Conservation (phyloP, 2,888 invertebrate species). For the Rotaria socialis region DNA sequence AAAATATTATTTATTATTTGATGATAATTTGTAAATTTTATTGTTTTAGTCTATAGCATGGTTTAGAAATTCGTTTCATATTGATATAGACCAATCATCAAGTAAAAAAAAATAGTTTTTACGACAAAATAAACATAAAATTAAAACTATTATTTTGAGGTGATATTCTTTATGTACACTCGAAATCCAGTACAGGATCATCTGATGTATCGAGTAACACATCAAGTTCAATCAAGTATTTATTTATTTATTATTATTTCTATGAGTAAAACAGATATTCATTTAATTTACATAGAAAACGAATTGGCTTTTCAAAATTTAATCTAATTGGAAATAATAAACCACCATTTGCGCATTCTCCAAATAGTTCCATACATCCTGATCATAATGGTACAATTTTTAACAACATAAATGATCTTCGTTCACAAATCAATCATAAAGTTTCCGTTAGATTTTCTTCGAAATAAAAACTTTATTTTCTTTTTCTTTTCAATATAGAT, state of each 20-base stretch:
- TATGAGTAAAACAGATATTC: neutral
- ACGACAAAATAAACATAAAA: neutral
- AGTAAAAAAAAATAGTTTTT: neutral
- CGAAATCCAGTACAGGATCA: neutral
- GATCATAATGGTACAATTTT: neutral
- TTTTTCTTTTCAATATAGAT: neutral
- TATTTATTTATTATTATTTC: neutral
- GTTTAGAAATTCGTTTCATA: neutral
- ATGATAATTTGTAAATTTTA: no score
- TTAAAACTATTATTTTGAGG: neutral
- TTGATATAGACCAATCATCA: neutral
- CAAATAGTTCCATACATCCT: neutral
- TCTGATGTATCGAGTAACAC: neutral
- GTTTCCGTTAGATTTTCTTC: neutral
- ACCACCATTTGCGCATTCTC: conserved; percentile 15
- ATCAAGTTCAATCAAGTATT: neutral
- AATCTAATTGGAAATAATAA: neutral
- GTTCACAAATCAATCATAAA: neutral
- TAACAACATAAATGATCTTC: neutral
- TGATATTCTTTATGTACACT: neutral
- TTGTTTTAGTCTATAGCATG: neutral
- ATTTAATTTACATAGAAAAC: neutral
- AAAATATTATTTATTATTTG: no score
- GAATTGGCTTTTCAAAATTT: neutral
- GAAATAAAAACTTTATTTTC: no score